Conservation (phyloP, 2,113 vertebrate species). For the Ibidorhyncha struthersii region DNA sequence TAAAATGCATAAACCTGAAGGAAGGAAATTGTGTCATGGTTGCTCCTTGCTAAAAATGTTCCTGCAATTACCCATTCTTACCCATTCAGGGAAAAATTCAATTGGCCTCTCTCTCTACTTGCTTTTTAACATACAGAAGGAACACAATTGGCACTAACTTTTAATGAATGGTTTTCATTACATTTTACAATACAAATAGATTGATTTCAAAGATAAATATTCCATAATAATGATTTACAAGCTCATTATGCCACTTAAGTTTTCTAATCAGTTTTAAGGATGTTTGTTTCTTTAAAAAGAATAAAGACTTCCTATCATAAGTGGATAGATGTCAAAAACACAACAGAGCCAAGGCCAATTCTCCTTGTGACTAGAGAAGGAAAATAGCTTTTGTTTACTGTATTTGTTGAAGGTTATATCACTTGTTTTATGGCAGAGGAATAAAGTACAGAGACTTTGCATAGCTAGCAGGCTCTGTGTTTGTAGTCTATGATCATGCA, state of each 20-base stretch:
- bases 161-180: background rate
- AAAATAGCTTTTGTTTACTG: background rate
- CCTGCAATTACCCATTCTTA: background rate
- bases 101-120: background rate
- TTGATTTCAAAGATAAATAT: background rate
- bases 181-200: background rate
- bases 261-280: background rate
- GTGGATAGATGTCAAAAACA: background rate
- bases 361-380: background rate
- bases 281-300: background rate
- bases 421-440: background rate
- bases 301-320: background rate
- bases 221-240: background rate
- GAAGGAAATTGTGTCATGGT: rapidly evolving
- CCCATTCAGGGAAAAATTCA: background rate
- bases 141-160: background rate
- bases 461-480: background rate
- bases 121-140: background rate
- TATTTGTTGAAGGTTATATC: background rate
- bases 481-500: background rate
- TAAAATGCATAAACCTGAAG: background rate
- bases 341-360: background rate
- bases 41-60: background rate
- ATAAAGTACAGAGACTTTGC: background rate
- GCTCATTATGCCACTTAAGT: background rate